phyloP scores from a whole-genome alignment of 2,888 invertebrate genomes.

The Pegoplata infirma region DNA sequence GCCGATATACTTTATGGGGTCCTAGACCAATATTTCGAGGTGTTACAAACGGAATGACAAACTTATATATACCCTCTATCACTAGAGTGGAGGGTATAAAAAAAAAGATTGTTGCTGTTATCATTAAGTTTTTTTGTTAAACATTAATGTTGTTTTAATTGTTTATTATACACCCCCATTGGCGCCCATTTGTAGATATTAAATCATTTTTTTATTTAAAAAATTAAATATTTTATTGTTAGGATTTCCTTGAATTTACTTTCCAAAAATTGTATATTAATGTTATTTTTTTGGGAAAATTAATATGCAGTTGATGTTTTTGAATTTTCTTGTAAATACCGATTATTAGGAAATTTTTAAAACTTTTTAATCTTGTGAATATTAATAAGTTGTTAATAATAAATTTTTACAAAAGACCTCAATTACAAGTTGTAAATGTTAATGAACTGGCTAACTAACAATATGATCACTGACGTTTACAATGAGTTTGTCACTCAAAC shows the following conservation, averaged over 20 bases:
- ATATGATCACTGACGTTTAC: no score
- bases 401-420: neutral
- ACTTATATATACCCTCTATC: no score
- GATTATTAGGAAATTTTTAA: conserved; percentile 47
- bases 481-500: no score
- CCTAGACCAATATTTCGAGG: no score
- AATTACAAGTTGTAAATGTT: conserved; percentile 49
- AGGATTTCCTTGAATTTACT: conserved; percentile 42
- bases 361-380: conserved; percentile 30
- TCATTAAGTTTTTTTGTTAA: neutral
- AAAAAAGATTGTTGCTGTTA: conserved; percentile 17
- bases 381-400: conserved; percentile 30
- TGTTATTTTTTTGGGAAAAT: conserved; percentile 19
- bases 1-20: no score
- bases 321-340: conserved; percentile 46
- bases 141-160: conserved; percentile 57
- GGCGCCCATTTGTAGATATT: conserved; percentile 52
- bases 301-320: conserved; percentile 50
- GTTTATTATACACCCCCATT: conserved; percentile 38
- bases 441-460: conserved; percentile 26
- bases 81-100: no score
- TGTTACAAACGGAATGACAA: no score
- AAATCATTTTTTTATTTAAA: conserved; percentile 37
- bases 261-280: conserved; percentile 24
- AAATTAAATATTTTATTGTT: conserved; percentile 11